Evolutionary conservation across 1,140 invertebrate genomes (phyloP), one percentile per base, ranked within the genome.

Genomic region (Neodiprion pinetum): DNA sequence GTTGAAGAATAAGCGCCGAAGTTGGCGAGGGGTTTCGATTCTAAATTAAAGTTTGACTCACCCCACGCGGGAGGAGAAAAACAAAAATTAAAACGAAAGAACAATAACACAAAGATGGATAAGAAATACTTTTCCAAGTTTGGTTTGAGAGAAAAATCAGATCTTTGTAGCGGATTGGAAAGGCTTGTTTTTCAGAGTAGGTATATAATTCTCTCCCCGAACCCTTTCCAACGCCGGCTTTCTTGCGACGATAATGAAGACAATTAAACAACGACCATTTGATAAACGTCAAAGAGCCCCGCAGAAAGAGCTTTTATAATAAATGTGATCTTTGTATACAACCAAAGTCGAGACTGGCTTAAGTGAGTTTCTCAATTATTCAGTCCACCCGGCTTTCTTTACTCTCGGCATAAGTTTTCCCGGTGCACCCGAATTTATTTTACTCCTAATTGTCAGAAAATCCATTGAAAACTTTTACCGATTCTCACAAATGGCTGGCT

Each of bases 361-460:
- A 69, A 69, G 67, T 69, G 67, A 47, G 40, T 69, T 69, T 69
- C 67, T 69, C 40, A 23, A 69, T 69, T 69, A 69, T 69, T 69
- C 23, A 69, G 14, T 23, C 21, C 21, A 9, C 23, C 17, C 53
- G 53, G n/a, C n/a, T 17, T 61, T 61, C 53, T 61, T 14, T 61
- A 61, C 53, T 61, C n/a, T 61, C 53, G n/a, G 53, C n/a, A 61
- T 61, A 61, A 61, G 11, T 61, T 61, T 61, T 61, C 53, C n/a
- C n/a, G 5, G 28, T 40, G 28, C 28, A 40, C 28, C 28, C 11
- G n/a, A 61, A 61, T 61, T 61, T 61, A 61, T 61, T 61, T 17
- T 9, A 61, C 53, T 61, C 53, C 53, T 17, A 14, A 7, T 17
- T 61, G 3, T 17, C n/a, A 40, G 28, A 40, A 40, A 17, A 17